Base-by-base conservation (phyloP, 2,797 vertebrate genomes). In the Nannoperca obscura region DNA sequence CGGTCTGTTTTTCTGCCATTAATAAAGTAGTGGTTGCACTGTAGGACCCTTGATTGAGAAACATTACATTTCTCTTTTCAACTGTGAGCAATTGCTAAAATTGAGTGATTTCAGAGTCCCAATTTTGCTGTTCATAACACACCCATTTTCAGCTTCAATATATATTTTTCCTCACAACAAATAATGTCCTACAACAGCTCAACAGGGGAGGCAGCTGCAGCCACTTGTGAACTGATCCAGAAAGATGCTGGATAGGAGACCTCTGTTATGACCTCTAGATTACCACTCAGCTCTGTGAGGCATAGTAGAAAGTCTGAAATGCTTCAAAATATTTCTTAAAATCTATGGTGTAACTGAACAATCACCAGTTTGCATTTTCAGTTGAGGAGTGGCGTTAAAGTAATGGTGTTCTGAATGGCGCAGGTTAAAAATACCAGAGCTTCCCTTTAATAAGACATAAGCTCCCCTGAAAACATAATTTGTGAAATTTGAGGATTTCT, bases 91-190 rank as follows among this genome's bases (percentile, higher is more conserved):
- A 81, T 72, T 66, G 20, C 44, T 46, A 27, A 74, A 74, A 80
- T 74, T 74, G 57, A 64, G 81, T 60, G 36, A 81, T 86, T 81
- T 72, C n/a, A 47, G 44, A 65, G 2, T 34, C 12, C 3, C 53
- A 58, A 36, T 75, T 78, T 71, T 52, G 24, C n/a, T 57, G 20
- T 64, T 71, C 17, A 50, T 59, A 59, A 70, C 24, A 52, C 19
- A 42, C 61, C 44, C 32, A 70, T 84, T 77, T 32, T 68, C 46
- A 74, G 53, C 17, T 72, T 49, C 22, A 81, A 63, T 42, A 30
- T n/a, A 10, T n/a, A 7, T 20, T 64, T 49, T 55, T 50, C 22
- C 24, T 55, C 30, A 71, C 24, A 57, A 55, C 24, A 63, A 57
- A 5, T 30, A 53, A 15, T 46, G 53, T 52, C 64, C 22, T 22